Evolutionary conservation across 2,888 invertebrate genomes (phyloP).

Genomic region (Vannuccia rotundouncinata): DNA sequence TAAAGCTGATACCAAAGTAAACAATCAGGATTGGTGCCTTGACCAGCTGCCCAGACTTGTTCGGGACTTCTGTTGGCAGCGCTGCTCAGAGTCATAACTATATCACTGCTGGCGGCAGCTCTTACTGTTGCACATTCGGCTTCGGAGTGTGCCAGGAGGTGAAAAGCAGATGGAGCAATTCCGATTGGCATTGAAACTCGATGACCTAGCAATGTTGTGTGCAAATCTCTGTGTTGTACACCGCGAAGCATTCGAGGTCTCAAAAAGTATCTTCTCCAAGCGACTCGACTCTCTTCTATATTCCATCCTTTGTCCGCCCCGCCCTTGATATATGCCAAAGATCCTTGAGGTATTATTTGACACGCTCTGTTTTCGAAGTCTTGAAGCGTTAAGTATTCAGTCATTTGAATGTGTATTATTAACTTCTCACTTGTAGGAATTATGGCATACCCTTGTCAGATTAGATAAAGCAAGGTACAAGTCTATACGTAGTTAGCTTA

Average conservation of each 20-base stretch:
- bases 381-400: background rate
- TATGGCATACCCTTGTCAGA: no score
- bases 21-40: conserved; percentile 52
- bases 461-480: no score
- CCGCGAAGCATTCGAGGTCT: conserved; percentile 71
- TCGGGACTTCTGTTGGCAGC: conserved; percentile 78
- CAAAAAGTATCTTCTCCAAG: conserved; percentile 64
- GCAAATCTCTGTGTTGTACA: conserved; percentile 64
- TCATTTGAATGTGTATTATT: no score
- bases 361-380: background rate
- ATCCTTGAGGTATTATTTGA: background rate
- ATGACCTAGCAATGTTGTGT: conserved; percentile 61
- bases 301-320: background rate
- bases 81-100: conserved; percentile 75
- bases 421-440: no score
- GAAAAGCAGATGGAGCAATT: conserved; percentile 82
- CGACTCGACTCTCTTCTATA: background rate
- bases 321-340: background rate
- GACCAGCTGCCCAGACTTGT: conserved; percentile 65
- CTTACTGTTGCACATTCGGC: conserved; percentile 76
- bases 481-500: no score
- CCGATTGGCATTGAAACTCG: conserved; percentile 66
- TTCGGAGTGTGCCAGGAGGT: conserved; percentile 78
- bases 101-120: conserved; percentile 71
- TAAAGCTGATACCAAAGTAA: conserved; percentile 86